Evolutionary conservation across 2,113 vertebrate species (phyloP), one percentile per base, ranked within the genome.

Genomic region (Uria lomvia): DNA sequence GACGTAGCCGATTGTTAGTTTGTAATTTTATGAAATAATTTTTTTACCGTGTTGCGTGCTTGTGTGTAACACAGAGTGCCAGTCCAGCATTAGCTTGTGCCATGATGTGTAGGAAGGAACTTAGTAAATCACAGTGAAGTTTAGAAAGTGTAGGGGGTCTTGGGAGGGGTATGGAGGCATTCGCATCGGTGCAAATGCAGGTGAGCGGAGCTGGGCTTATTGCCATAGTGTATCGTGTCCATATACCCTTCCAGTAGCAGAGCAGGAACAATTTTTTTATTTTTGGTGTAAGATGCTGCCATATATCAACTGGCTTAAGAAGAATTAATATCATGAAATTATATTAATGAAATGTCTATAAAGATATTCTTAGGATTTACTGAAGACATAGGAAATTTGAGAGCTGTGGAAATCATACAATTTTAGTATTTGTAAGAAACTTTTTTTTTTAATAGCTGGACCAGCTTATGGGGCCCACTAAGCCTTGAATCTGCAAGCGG

Each of bases 81-180:
- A 20, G 13, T 53, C 34, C 22, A 42, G 55, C 45, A 58, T 62
- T 16, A 55, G 45, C 21, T 58, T 43, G 59, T 53, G 47, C 20
- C 9, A 1, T 1, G 11, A 22, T 1, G 0, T 14, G 9, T 56
- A 29, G 67, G 30, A 77, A 86, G 38, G 50, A 76, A 50, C 42
- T 43, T 47, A 21, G 40, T 47, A 71, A 72, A n/a, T 40, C 1
- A 2, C 4, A 3, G 18, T 66, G 45, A 79, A 30, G 12, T 52
- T n/a, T 34, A 59, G 67, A 15, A 49, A 23, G 40, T 27, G 24
- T 11, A 4, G 12, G 59, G 7, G 22, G 9, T 15, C 5, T 34
- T 71, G 24, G 32, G 40, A 26, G 11, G 16, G 52, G 7, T 32
- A 4, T 77, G 65, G 30, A 68, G 66, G 20, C 15, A 5, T 26